A percentile compares a stretch with the other conserved stretches of the same genome.
Evolutionary conservation across 2,797 vertebrate species (phyloP).

Genomic region (Botia kubotai): DNA sequence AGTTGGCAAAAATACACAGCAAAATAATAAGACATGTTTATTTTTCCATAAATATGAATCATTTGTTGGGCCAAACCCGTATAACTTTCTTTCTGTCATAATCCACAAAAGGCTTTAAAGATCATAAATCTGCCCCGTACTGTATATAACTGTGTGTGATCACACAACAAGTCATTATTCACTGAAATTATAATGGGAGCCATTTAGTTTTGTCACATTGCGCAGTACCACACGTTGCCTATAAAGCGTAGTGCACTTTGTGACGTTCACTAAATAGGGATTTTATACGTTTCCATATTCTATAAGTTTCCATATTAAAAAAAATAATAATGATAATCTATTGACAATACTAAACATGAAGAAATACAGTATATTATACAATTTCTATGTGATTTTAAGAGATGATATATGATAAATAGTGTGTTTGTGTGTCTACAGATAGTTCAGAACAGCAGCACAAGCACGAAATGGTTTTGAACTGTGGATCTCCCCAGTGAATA

Average conservation of each 20-base stretch:
- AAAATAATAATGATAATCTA: too few relatives aligned
- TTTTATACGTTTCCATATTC: too few relatives aligned
- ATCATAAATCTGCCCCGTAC: too few relatives aligned
- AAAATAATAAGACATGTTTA: neutral
- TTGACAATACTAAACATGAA: too few relatives aligned
- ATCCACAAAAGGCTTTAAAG: too few relatives aligned
- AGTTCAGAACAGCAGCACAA: neutral
- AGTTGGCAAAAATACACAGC: neutral
- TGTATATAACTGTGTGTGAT: neutral
- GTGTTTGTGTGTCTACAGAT: conserved; percentile 4
- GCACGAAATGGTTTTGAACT: conserved; percentile 14
- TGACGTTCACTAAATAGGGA: too few relatives aligned
- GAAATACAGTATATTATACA: too few relatives aligned
- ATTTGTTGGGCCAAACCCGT: neutral
- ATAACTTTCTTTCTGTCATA: neutral
- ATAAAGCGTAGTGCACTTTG: too few relatives aligned
- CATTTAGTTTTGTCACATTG: neutral
- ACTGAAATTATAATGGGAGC: neutral
- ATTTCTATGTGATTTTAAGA: neutral
- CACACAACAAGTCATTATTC: neutral
- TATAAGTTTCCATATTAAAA: too few relatives aligned
- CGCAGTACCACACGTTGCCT: neutral
- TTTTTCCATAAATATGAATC: too few relatives aligned
- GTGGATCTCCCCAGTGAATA: neutral
- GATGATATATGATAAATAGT: neutral